Evolutionary conservation across 2,113 vertebrate genomes (phyloP).

Genomic region (Sorex araneus): DNA sequence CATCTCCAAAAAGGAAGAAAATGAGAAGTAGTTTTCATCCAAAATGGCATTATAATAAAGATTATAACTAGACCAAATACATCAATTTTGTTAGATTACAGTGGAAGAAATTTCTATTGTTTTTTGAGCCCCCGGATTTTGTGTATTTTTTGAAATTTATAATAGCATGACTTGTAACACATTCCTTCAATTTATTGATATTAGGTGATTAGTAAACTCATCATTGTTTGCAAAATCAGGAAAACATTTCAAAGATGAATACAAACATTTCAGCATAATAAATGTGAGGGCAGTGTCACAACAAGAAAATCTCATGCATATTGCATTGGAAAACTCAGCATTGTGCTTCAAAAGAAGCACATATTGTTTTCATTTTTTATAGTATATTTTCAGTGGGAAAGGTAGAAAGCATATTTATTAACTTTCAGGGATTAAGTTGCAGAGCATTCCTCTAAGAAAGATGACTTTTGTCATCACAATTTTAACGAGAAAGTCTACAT

Average conservation of each 20-base stretch:
- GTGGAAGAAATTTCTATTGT: not conserved
- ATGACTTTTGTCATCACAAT: conserved; percentile 65
- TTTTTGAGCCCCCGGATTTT: not conserved
- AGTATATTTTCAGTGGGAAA: not conserved
- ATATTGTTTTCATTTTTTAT: not conserved
- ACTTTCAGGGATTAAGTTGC: conserved; percentile 43
- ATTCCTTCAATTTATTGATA: not conserved
- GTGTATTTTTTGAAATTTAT: not conserved
- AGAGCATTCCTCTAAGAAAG: conserved; percentile 50
- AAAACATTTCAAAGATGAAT: conserved; percentile 33
- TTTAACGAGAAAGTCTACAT: conserved; percentile 73
- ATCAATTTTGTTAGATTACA: not conserved
- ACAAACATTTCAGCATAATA: not conserved
- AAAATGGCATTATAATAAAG: not conserved
- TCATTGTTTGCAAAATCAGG: not conserved
- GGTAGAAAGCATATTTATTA: conserved; percentile 56
- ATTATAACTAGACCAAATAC: not conserved
- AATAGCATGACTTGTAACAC: not conserved
- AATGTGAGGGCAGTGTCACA: not conserved
- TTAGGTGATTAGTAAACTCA: not conserved
- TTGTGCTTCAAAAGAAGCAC: not conserved
- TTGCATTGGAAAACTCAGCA: not conserved
- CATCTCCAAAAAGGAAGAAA: no score
- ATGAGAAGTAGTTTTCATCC: not conserved
- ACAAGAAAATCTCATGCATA: not conserved